These are phyloP conservation scores for Drosophila leonis DNA, from an alignment of 2,888 invertebrate genomes.

Conservation along the genomic window DNA sequence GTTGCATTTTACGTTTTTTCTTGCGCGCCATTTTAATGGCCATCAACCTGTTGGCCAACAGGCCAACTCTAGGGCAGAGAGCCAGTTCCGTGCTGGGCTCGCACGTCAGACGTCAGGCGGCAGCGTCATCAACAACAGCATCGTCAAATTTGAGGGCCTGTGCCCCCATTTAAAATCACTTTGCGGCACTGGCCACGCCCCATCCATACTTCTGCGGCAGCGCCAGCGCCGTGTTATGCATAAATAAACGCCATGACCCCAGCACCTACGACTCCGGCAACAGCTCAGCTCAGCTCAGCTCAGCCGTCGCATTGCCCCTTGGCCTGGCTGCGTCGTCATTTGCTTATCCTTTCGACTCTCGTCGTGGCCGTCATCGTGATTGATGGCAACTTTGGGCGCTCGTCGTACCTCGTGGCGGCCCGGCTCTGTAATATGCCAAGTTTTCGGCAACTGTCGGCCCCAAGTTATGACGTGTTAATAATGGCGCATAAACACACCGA, in stretches of 20 bases:
- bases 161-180: conserved; percentile 82
- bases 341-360: conserved; percentile 69
- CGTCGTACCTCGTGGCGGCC: conserved; percentile 20
- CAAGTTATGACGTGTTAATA: conserved; percentile 84
- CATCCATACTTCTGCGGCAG: conserved; percentile 6
- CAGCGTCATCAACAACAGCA: conserved; percentile 51
- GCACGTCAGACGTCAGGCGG: neutral
- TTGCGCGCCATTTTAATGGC: conserved; percentile 43
- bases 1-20: conserved; percentile 21
- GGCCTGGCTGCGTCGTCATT: conserved; percentile 52
- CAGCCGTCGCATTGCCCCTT: neutral
- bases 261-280: conserved; percentile 21
- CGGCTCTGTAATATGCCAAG: conserved; percentile 35
- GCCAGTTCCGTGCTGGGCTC: conserved; percentile 19
- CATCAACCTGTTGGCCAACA: conserved; percentile 32
- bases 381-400: conserved; percentile 73
- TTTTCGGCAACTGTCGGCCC: conserved; percentile 57
- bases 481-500: conserved; percentile 79
- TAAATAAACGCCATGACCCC: conserved; percentile 75
- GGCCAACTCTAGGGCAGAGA: conserved; percentile 8
- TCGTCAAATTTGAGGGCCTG: conserved; percentile 70
- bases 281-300: neutral
- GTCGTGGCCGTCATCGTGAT: conserved; percentile 57
- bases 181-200: conserved; percentile 61
- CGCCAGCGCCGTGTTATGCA: conserved; percentile 77